Evolutionary conservation across 2,113 vertebrate species (phyloP).

Genomic region (Emydura subglobosa): DNA sequence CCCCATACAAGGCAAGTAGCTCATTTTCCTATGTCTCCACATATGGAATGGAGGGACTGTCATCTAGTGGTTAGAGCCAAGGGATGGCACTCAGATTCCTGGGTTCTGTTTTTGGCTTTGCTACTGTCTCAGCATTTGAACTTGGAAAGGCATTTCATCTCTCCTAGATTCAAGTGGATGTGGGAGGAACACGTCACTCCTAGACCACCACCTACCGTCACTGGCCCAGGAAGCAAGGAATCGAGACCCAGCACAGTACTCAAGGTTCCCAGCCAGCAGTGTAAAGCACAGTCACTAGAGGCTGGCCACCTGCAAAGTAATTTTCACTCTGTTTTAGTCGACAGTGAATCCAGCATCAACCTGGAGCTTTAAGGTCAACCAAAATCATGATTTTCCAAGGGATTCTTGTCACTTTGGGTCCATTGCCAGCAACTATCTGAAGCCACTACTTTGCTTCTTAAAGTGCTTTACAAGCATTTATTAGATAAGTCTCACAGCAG

Average conservation of each 20-base stretch:
- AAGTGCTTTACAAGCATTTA: neutral
- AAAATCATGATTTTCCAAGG: neutral
- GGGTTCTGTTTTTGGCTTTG: accelerated
- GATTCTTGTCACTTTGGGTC: neutral
- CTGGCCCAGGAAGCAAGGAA: neutral
- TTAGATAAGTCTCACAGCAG: neutral
- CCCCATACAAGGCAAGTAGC: neutral
- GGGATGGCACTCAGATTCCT: accelerated
- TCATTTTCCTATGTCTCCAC: neutral
- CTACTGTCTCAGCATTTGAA: neutral
- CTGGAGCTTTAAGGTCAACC: neutral
- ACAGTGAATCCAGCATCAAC: neutral
- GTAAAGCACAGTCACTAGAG: neutral
- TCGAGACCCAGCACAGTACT: neutral
- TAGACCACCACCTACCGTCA: neutral
- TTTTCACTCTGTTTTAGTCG: neutral
- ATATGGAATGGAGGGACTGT: neutral
- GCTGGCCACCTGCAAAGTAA: neutral
- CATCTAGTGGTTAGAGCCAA: accelerated
- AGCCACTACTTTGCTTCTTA: neutral
- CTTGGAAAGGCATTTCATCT: accelerated
- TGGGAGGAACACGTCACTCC: neutral
- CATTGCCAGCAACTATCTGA: neutral
- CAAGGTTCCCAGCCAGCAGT: neutral
- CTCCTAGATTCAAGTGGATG: accelerated